phyloP scores from a whole-genome alignment of 2,888 invertebrate species.

The Ferdinandea cuprea region DNA sequence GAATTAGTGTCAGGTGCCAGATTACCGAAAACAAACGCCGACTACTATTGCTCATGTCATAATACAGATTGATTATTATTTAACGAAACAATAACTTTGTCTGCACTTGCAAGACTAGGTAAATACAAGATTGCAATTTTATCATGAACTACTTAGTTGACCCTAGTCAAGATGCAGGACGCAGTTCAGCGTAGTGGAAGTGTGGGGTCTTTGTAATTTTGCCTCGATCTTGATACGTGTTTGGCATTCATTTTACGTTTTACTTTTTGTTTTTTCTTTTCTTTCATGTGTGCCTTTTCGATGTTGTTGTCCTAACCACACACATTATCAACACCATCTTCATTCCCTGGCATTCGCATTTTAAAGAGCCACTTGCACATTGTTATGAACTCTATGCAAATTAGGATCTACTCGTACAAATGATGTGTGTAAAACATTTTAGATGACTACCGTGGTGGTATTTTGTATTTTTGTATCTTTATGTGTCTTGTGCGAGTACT shows the following conservation, averaged over 20 bases:
- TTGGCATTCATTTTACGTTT: slow-evolving; percentile 58
- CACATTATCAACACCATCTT: slow-evolving; percentile 49
- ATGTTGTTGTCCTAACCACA: slow-evolving; percentile 47
- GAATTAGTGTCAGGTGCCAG: slow-evolving; percentile 67
- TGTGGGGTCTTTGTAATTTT: slow-evolving; percentile 46
- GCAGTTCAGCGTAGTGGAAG: slow-evolving; percentile 38
- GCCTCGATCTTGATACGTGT: slow-evolving; percentile 73
- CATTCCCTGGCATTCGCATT: slow-evolving; percentile 54
- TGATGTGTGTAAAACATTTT: slow-evolving; percentile 65
- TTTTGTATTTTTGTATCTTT: slow-evolving; percentile 51
- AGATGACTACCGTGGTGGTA: slow-evolving; percentile 49
- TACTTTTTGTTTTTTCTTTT: slow-evolving; percentile 6
- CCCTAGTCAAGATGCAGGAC: slow-evolving; percentile 34
- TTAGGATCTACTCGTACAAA: slow-evolving; percentile 42
- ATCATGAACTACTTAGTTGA: slow-evolving; percentile 39
- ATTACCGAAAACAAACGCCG: slow-evolving; percentile 61
- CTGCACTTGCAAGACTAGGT: background rate
- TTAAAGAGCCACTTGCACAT: slow-evolving; percentile 56
- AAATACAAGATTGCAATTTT: slow-evolving; percentile 5
- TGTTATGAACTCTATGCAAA: slow-evolving; percentile 65
- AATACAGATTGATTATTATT: slow-evolving; percentile 52
- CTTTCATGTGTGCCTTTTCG: slow-evolving; percentile 6
- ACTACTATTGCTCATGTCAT: slow-evolving; percentile 37
- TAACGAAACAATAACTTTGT: slow-evolving; percentile 22
- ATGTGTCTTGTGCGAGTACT: background rate